phyloP scores from a whole-genome alignment of 2,113 vertebrate species.

The Litocranius walleri region DNA sequence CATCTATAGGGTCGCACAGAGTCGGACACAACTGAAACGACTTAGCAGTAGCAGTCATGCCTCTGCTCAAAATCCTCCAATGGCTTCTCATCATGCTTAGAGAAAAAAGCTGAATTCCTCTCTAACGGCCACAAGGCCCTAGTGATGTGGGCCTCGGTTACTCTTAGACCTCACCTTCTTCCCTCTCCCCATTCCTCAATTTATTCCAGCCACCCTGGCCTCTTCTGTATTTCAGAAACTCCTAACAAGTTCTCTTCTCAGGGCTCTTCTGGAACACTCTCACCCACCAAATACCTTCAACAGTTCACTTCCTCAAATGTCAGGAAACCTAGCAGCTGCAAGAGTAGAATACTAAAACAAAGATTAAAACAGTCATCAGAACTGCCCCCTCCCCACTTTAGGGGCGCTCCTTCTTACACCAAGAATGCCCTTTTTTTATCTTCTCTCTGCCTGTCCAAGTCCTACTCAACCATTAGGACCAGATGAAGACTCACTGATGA shows the following conservation, averaged over 20 bases:
- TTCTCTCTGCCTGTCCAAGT: not conserved
- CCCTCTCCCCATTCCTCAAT: not conserved
- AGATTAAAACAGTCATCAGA: not conserved
- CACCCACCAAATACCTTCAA: not conserved
- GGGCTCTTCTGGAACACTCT: not conserved
- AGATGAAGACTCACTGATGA: not conserved
- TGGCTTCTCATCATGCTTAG: not conserved
- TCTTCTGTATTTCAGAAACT: not conserved
- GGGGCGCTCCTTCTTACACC: not conserved
- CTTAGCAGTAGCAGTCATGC: not conserved
- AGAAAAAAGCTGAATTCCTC: not conserved
- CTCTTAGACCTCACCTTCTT: not conserved
- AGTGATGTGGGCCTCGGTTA: not conserved
- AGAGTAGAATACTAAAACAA: conserved; percentile 10
- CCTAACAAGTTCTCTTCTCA: not conserved
- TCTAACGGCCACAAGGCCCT: not conserved
- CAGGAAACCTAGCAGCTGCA: conserved; percentile 12
- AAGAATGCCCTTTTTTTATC: not conserved
- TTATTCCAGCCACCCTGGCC: not conserved
- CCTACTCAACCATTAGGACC: not conserved
- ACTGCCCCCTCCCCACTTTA: not conserved
- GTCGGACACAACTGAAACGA: too few species aligned
- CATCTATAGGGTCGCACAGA: too few species aligned
- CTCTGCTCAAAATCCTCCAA: not conserved
- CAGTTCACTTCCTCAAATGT: not conserved